These are phyloP conservation scores for Cacoxenus indagator DNA, from an alignment of 2,888 invertebrate genomes.

Conservation along the genomic window DNA sequence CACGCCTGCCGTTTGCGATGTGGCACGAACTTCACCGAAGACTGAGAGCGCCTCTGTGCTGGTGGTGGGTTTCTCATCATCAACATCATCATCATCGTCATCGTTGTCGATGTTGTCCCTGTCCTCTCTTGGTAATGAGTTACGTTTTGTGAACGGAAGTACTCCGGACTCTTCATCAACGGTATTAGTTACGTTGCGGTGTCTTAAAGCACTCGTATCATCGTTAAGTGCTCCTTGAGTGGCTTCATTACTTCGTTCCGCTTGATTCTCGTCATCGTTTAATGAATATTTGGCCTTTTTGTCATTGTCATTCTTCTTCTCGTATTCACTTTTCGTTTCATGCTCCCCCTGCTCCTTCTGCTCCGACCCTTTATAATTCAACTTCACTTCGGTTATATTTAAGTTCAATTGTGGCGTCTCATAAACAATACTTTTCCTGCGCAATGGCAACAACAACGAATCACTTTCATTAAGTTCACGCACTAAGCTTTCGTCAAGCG, in stretches of 20 bases:
- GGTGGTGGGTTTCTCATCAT: slow-evolving; percentile 52
- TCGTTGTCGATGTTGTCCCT: too few relatives aligned
- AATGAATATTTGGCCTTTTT: too few relatives aligned
- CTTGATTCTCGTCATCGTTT: too few relatives aligned
- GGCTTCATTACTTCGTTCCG: slow-evolving; percentile 19
- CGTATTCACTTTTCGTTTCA: slow-evolving; percentile 32
- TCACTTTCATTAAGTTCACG: slow-evolving; percentile 31
- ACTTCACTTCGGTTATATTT: slow-evolving; percentile 59
- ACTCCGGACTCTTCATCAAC: background rate
- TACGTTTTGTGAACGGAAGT: slow-evolving; percentile 22
- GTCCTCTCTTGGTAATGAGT: slow-evolving; percentile 32
- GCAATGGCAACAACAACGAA: slow-evolving; percentile 18
- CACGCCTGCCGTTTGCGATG: slow-evolving; percentile 18
- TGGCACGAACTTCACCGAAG: slow-evolving; percentile 59
- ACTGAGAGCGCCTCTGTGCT: slow-evolving; percentile 56
- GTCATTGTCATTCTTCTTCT: slow-evolving; percentile 24
- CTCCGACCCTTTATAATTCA: slow-evolving; percentile 49
- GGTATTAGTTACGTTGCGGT: slow-evolving; percentile 23
- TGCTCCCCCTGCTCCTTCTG: background rate
- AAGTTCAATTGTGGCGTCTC: slow-evolving; percentile 63
- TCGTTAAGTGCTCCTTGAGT: background rate
- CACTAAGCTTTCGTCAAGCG: slow-evolving; percentile 21
- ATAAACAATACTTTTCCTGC: slow-evolving; percentile 55
- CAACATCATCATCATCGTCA: background rate
- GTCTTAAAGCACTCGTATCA: background rate